These are phyloP conservation scores for Chrysopa pallens DNA, from an alignment of 1,140 invertebrate genomes.

Conservation along the genomic window DNA sequence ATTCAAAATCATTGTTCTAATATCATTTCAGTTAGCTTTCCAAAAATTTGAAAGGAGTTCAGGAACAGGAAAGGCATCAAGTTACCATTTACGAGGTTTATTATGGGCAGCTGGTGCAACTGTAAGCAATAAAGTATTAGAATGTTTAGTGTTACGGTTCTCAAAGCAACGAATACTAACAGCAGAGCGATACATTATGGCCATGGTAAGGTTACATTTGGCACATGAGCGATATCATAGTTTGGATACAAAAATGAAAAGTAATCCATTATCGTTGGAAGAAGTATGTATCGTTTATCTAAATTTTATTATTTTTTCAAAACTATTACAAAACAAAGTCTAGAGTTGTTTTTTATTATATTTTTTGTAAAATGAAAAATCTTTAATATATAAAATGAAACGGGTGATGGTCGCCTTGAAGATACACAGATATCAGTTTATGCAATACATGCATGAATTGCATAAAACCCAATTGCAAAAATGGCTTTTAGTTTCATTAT, in stretches of 20 bases:
- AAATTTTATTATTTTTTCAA: too few species aligned
- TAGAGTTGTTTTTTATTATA: too few species aligned
- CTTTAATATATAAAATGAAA: too few species aligned
- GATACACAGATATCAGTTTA: too few species aligned
- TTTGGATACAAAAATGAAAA: constrained; percentile 52
- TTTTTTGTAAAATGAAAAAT: too few species aligned
- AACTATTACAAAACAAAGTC: too few species aligned
- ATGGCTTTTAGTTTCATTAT: too few species aligned
- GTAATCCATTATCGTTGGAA: constrained; percentile 51
- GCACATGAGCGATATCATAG: constrained; percentile 53
- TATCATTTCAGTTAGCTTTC: constrained; percentile 27
- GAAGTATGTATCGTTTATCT: constrained; percentile 40
- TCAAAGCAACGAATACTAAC: constrained; percentile 38
- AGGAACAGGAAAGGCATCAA: constrained; percentile 35
- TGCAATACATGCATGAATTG: too few species aligned
- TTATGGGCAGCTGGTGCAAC: constrained; percentile 49
- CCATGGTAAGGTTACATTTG: constrained; percentile 48
- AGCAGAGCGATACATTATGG: constrained; percentile 45
- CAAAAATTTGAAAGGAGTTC: constrained; percentile 37
- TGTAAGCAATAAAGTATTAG: constrained; percentile 55
- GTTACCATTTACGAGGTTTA: constrained; percentile 40
- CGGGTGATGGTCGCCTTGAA: too few species aligned
- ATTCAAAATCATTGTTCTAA: too few species aligned
- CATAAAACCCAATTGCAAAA: too few species aligned
- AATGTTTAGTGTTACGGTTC: constrained; percentile 49